These are phyloP conservation scores for Tanypteryx hageni DNA, from an alignment of 2,888 invertebrate genomes.

Conservation along the genomic window DNA sequence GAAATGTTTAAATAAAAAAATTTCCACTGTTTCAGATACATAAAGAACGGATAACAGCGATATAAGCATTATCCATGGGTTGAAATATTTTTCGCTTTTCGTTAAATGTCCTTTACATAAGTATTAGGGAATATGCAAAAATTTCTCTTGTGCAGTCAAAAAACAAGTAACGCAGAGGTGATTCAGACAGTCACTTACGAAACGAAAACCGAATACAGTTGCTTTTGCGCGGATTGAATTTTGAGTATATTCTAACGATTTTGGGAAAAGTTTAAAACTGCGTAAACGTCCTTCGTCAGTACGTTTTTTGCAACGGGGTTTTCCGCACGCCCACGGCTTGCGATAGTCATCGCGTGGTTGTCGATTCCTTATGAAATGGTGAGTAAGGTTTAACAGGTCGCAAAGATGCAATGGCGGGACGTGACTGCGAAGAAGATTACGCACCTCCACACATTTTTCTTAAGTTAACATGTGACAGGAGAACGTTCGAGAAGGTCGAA, in stretches of 20 bases:
- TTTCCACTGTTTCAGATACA: too few species aligned
- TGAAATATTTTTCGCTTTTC: too few species aligned
- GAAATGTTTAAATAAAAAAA: too few species aligned
- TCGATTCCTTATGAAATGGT: background rate
- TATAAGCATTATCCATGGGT: too few species aligned
- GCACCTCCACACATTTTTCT: too few species aligned
- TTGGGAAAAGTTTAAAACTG: background rate
- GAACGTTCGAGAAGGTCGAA: too few species aligned
- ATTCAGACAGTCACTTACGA: background rate
- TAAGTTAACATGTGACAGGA: too few species aligned
- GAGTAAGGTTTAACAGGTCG: background rate
- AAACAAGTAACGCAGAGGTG: background rate
- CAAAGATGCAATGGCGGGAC: background rate
- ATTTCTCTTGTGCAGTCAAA: too few species aligned
- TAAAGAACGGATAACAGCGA: too few species aligned
- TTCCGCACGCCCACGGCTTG: background rate
- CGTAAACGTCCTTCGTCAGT: background rate
- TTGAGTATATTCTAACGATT: background rate
- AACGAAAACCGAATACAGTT: background rate
- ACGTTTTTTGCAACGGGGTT: background rate
- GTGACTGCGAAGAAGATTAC: background rate
- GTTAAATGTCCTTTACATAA: too few species aligned
- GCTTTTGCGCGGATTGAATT: background rate
- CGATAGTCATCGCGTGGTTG: background rate
- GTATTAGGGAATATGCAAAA: too few species aligned